Percentiles rank a stretch among this genome's conserved stretches.
These are phyloP conservation scores for Erpornis zantholeuca DNA, from an alignment of 2,113 vertebrate genomes.

Conservation along the genomic window DNA sequence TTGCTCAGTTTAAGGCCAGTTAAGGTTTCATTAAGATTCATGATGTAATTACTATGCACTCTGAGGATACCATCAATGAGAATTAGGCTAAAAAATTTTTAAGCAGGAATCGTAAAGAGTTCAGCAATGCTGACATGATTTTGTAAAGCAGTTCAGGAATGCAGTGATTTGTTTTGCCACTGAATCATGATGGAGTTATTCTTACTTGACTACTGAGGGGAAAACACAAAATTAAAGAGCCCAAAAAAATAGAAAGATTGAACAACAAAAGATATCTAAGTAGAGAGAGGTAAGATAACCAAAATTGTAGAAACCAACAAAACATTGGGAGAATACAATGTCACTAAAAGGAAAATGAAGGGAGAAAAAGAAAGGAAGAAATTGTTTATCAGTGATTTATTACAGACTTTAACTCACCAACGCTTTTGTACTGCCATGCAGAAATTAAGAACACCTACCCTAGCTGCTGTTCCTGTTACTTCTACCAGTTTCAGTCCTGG, in stretches of 20 bases:
- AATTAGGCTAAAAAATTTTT: not conserved
- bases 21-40: not conserved
- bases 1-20: not conserved
- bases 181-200: not conserved
- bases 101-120: not conserved
- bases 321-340: not conserved
- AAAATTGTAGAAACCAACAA: not conserved
- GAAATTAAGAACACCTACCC: not conserved
- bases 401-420: not conserved
- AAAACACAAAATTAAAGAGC: not conserved
- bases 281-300: not conserved
- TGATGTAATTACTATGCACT: not conserved
- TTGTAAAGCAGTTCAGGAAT: not conserved
- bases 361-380: not conserved
- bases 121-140: not conserved
- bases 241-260: not conserved
- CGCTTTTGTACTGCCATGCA: not conserved
- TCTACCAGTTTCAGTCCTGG: not conserved
- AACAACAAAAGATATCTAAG: not conserved
- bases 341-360: not conserved
- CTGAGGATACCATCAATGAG: not conserved
- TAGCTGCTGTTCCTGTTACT: not conserved
- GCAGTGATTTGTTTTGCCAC: not conserved
- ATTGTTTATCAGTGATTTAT: not conserved
- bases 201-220: not conserved